These are phyloP conservation scores for Synodontis membranacea DNA, from an alignment of 2,113 vertebrate species.

Conservation along the genomic window DNA sequence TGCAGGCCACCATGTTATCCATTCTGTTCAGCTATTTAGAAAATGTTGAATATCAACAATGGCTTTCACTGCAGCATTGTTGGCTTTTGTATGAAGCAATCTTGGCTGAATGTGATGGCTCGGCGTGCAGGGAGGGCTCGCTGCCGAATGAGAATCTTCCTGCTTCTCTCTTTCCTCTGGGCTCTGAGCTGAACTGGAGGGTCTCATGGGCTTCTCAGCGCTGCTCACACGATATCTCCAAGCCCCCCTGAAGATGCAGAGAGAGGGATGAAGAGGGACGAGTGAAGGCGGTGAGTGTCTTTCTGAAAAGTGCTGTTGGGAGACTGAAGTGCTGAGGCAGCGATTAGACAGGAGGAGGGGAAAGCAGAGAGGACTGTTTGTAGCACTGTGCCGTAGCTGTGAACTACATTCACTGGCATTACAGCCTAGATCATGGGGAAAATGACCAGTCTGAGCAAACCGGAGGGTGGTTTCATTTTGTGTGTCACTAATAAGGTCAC, in stretches of 20 bases:
- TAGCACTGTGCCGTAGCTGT: constrained; percentile 8
- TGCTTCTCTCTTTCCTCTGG: constrained; percentile 46
- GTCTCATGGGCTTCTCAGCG: constrained; percentile 15
- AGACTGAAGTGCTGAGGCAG: constrained; percentile 34
- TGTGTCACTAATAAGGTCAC: not conserved
- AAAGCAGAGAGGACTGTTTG: constrained; percentile 50
- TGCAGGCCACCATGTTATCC: constrained; percentile 94
- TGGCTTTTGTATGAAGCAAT: constrained; percentile 99
- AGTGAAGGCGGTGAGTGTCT: constrained; percentile 58
- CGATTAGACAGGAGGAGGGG: constrained; percentile 46
- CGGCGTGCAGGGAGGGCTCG: constrained; percentile 74
- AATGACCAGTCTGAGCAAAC: not conserved
- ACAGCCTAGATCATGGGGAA: not conserved
- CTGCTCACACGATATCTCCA: constrained; percentile 22
- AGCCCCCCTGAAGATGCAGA: constrained; percentile 37
- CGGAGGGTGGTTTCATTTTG: not conserved
- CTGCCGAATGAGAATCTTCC: constrained; percentile 62
- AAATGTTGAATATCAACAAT: constrained; percentile 99
- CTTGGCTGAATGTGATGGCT: constrained; percentile 95
- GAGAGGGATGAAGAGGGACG: constrained; percentile 45
- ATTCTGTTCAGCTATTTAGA: constrained; percentile 97
- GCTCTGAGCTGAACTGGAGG: constrained; percentile 33
- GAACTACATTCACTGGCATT: constrained; percentile 9
- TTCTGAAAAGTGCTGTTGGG: constrained; percentile 57
- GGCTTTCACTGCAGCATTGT: constrained; percentile 95